Evolutionary conservation across 2,888 invertebrate species (phyloP).

Genomic region (Peribatodes rhomboidaria): DNA sequence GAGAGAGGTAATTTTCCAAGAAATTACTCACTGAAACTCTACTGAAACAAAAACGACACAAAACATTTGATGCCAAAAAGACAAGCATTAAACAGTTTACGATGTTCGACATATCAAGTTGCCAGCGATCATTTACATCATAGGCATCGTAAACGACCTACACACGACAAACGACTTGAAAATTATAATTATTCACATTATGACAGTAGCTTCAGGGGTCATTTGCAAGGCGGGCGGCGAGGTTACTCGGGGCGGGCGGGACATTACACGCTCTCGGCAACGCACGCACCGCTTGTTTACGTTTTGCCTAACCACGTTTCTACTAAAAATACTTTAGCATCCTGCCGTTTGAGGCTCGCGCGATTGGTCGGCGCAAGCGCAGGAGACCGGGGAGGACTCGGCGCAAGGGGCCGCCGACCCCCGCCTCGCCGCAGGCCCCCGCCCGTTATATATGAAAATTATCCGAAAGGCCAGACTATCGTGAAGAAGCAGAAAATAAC

Average conservation of each 20-base stretch:
- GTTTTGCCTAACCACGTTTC: constrained; percentile 83
- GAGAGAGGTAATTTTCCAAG: constrained; percentile 1
- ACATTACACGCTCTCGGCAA: constrained; percentile 61
- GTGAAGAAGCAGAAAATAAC: constrained; percentile 83
- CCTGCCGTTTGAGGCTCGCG: constrained; percentile 84
- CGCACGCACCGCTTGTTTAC: constrained; percentile 80
- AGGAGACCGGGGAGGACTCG: constrained; percentile 77
- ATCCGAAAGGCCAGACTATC: constrained; percentile 74
- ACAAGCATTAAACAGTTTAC: constrained; percentile 38
- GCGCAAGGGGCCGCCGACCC: constrained; percentile 61
- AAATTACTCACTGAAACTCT: constrained; percentile 15
- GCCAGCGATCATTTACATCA: constrained; percentile 51
- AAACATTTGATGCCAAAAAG: constrained; percentile 30
- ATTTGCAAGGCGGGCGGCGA: constrained; percentile 53
- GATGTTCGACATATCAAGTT: constrained; percentile 41
- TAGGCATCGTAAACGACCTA: constrained; percentile 58
- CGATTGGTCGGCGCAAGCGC: constrained; percentile 78
- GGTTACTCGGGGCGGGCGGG: constrained; percentile 60
- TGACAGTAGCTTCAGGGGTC: constrained; percentile 58
- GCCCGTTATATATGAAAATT: constrained; percentile 74
- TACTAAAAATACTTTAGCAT: constrained; percentile 84
- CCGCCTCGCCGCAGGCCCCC: constrained; percentile 50
- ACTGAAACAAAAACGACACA: constrained; percentile 28
- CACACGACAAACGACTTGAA: constrained; percentile 63
- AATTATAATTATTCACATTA: constrained; percentile 66